Base-by-base conservation (phyloP, 2,888 invertebrate genomes). In the Agrochola lychnidis region DNA sequence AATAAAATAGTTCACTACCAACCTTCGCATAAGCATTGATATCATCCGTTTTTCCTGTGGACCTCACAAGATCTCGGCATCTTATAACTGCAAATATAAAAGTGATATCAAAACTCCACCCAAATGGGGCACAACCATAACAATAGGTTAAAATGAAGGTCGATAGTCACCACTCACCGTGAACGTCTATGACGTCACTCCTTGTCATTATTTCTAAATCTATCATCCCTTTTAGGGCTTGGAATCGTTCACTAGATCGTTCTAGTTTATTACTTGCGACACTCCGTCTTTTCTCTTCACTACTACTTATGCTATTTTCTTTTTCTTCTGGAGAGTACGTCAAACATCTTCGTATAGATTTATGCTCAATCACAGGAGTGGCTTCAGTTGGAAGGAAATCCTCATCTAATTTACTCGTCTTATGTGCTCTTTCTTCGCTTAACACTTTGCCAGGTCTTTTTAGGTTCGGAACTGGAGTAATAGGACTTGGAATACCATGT, bases 21-120 rank as follows among this genome's bases (percentile, higher is more conserved):
- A 98, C 98, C 97, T 98, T 98, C 42, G 98, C 98, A 93, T 98
- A 98, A 81, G 98, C 98, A 93, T 98, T 98, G 83, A 98, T 97
- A 69, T 97, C 96, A 87, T 96, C 96, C 67, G 97, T 97, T 88
- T 97, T 97, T 70, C 98, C 98, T 91, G 97, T 97, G 25, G 97
- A 93, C 85, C 98, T 97, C 88, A 97, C 97, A 83, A 98, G 96
- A 92, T 98, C 98, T 91, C 97, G 97, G 93, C 98, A 98, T 89
- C 98, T 97, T 90, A 98, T 97, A 88, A 98, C 98, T 98, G 97
- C 73, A 97, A 97, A 87, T 81, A 88, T 92, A 92, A 87, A 51
- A 66, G 4, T 1, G 67, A 42, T 62, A 82, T 76, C 66, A 69
- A 75, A 77, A 57, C 69, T 71, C 76, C 48, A 83, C 69, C 70